These are phyloP conservation scores for Oscheius sp. DNA, from an alignment of 2,888 invertebrate genomes.

Conservation along the genomic window DNA sequence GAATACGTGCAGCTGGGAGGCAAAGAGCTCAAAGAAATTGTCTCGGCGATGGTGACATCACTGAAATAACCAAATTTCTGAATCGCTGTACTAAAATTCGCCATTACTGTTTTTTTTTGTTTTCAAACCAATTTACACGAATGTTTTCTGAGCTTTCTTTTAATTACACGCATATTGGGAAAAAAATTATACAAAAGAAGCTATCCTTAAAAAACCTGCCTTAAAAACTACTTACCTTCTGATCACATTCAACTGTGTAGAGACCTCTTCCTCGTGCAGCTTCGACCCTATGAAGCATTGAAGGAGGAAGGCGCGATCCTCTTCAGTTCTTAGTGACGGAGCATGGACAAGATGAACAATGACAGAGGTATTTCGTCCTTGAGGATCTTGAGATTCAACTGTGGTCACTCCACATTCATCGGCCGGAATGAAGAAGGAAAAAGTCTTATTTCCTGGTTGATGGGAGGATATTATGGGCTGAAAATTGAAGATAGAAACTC, in stretches of 20 bases:
- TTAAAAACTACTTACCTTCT: constrained; percentile 26
- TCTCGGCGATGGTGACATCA: constrained; percentile 55
- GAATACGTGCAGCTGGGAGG: constrained; percentile 67
- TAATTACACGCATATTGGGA: too few species aligned
- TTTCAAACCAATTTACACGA: too few species aligned
- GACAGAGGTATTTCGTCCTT: constrained; percentile 37
- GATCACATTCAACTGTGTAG: constrained; percentile 58
- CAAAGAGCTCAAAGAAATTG: constrained; percentile 58
- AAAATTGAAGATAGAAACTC: not conserved
- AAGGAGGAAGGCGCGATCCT: constrained; percentile 51
- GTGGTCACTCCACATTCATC: constrained; percentile 46
- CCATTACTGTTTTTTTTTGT: too few species aligned
- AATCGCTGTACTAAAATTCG: too few species aligned
- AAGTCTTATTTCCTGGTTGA: not conserved
- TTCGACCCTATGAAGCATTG: constrained; percentile 48
- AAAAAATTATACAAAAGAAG: too few species aligned
- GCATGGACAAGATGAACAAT: constrained; percentile 48
- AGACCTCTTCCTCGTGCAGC: constrained; percentile 44
- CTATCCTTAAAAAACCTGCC: too few species aligned
- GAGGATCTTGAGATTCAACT: constrained; percentile 40
- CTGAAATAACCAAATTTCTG: too few species aligned
- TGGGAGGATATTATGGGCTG: not conserved
- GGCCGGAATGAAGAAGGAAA: constrained; percentile 40
- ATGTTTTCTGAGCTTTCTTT: not conserved
- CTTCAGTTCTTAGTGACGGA: constrained; percentile 37